phyloP scores from a whole-genome alignment of 1,140 invertebrate species.

The Mamestra configurata region DNA sequence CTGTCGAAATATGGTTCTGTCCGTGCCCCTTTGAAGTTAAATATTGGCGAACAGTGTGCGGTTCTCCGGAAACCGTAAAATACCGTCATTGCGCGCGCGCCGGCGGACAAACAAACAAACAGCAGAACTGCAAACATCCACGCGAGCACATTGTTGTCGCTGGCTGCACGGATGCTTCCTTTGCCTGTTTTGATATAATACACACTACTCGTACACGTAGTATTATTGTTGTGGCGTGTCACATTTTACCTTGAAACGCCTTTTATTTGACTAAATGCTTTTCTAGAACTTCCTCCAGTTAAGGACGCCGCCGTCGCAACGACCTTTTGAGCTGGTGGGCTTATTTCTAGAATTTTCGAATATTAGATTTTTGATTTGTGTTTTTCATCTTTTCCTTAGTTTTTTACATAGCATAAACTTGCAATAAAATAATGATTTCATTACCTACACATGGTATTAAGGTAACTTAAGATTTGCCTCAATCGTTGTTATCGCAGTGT shows the following conservation, averaged over 20 bases:
- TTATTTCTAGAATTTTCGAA: neutral
- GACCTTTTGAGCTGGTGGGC: neutral
- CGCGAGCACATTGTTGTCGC: slow-evolving; percentile 48
- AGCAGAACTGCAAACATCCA: slow-evolving; percentile 53
- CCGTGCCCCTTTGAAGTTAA: neutral
- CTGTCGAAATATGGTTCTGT: slow-evolving; percentile 3
- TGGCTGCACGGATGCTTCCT: no score
- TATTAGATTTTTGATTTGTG: neutral
- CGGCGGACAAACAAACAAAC: slow-evolving; percentile 56
- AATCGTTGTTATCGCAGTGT: neutral
- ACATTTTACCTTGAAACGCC: slow-evolving; percentile 39
- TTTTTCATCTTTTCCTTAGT: neutral
- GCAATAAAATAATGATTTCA: neutral
- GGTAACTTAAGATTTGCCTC: neutral
- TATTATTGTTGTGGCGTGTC: slow-evolving; percentile 13
- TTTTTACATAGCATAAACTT: neutral
- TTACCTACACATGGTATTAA: no score
- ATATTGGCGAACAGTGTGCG: slow-evolving; percentile 4
- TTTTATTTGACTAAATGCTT: neutral
- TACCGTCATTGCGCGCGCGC: slow-evolving; percentile 59
- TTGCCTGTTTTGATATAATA: slow-evolving; percentile 51
- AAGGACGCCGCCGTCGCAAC: slow-evolving; percentile 3
- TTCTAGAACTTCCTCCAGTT: slow-evolving; percentile 34
- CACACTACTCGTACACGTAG: neutral
- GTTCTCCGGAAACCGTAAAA: slow-evolving; percentile 55